A percentile compares a stretch with the other conserved stretches of the same genome.
These are phyloP conservation scores for Halichoeres trimaculatus DNA, from an alignment of 2,113 vertebrate species.

Conservation along the genomic window DNA sequence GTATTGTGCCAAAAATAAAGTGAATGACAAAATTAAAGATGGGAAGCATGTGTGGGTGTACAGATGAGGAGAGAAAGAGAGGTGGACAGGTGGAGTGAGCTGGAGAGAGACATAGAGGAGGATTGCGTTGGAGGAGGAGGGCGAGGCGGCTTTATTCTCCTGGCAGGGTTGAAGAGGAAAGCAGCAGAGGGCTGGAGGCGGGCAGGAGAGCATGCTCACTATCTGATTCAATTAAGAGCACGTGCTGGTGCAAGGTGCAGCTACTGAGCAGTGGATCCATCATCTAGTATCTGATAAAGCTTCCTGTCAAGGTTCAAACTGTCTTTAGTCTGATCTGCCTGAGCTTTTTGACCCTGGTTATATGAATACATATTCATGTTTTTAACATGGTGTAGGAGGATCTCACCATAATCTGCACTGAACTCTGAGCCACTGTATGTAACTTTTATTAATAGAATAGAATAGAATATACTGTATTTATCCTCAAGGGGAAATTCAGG, in stretches of 20 bases:
- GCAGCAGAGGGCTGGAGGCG: conserved; percentile 29
- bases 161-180: conserved; percentile 38
- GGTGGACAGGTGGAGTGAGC: too few relatives aligned
- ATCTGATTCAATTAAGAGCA: conserved; percentile 49
- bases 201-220: conserved; percentile 24
- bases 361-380: background rate
- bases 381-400: background rate
- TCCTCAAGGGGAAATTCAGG: too few relatives aligned
- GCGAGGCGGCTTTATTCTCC: conserved; percentile 33
- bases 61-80: background rate
- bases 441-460: background rate
- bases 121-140: conserved; percentile 21
- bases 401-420: conserved; percentile 9
- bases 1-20: conserved; percentile 24
- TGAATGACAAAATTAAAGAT: conserved; percentile 45
- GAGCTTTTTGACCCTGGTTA: background rate
- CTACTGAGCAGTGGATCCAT: background rate
- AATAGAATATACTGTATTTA: too few relatives aligned
- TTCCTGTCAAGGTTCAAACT: background rate
- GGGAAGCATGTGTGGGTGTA: conserved; percentile 44
- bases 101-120: conserved; percentile 6
- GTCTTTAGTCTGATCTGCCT: background rate
- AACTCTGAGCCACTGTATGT: background rate
- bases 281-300: background rate
- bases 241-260: background rate